These are phyloP conservation scores for Pasiphila rectangulata DNA, from an alignment of 2,888 invertebrate species.

Conservation along the genomic window DNA sequence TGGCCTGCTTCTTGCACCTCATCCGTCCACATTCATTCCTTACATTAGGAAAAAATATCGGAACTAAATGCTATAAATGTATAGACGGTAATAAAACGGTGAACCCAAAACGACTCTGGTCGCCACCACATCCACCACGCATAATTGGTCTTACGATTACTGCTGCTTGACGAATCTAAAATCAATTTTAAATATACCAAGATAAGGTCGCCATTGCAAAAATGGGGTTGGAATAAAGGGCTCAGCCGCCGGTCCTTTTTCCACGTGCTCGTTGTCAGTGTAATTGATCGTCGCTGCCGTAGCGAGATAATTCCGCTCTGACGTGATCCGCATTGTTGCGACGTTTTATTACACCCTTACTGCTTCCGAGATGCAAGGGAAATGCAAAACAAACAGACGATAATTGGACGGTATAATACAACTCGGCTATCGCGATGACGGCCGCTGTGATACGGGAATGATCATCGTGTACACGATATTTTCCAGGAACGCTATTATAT, in stretches of 20 bases:
- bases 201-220: slow-evolving; percentile 45
- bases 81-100: slow-evolving; percentile 45
- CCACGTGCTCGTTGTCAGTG: slow-evolving; percentile 68
- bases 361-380: slow-evolving; percentile 55
- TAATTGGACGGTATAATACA: slow-evolving; percentile 57
- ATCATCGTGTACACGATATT: slow-evolving; percentile 12
- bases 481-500: no score
- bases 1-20: no score
- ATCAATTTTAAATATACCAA: slow-evolving; percentile 41
- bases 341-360: slow-evolving; percentile 61
- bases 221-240: slow-evolving; percentile 44
- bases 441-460: slow-evolving; percentile 3
- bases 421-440: slow-evolving; percentile 39
- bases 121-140: slow-evolving; percentile 46
- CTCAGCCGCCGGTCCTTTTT: slow-evolving; percentile 53
- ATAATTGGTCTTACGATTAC: slow-evolving; percentile 57
- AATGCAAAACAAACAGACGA: slow-evolving; percentile 65
- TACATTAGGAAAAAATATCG: no score
- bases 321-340: slow-evolving; percentile 76
- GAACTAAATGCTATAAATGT: slow-evolving; percentile 40
- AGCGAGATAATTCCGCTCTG: slow-evolving; percentile 72
- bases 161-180: slow-evolving; percentile 36
- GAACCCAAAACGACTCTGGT: slow-evolving; percentile 45
- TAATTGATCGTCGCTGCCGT: slow-evolving; percentile 74
- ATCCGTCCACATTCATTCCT: no score